phyloP scores from a whole-genome alignment of 2,113 vertebrate species.

The Numida meleagris region DNA sequence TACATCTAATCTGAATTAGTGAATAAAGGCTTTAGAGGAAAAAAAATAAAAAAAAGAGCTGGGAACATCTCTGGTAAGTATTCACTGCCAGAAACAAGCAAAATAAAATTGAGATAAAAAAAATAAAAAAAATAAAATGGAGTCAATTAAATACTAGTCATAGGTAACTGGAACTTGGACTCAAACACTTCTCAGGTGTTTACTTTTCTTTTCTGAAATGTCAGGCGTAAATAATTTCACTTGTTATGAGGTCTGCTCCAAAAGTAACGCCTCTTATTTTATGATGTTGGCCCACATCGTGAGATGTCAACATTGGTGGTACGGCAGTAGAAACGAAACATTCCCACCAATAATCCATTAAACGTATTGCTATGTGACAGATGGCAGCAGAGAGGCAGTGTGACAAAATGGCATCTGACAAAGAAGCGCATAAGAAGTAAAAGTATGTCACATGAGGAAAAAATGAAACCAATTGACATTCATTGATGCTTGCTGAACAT shows the following conservation, averaged over 20 bases:
- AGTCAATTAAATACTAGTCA: not conserved
- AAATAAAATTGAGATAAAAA: not conserved
- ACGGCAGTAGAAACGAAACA: too few species aligned
- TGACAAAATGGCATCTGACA: too few species aligned
- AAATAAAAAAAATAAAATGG: not conserved
- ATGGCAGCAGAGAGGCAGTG: too few species aligned
- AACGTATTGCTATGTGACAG: too few species aligned
- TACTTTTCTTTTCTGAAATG: not conserved
- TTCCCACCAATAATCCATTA: too few species aligned
- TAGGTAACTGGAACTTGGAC: not conserved
- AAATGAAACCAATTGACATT: too few species aligned
- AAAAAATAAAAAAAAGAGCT: not conserved
- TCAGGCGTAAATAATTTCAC: not conserved
- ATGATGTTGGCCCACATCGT: too few species aligned
- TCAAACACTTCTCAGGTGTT: not conserved
- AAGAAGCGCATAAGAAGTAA: too few species aligned
- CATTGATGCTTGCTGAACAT: too few species aligned
- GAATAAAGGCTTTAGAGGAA: not conserved
- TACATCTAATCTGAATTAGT: not conserved
- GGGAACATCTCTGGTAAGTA: not conserved
- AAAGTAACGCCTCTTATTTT: too few species aligned
- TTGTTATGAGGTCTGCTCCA: not conserved
- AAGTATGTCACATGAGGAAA: too few species aligned
- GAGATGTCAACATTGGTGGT: too few species aligned
- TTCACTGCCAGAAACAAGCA: not conserved